These are phyloP conservation scores for Dendrocincla fuliginosa DNA, from an alignment of 2,797 vertebrate species.

Conservation along the genomic window DNA sequence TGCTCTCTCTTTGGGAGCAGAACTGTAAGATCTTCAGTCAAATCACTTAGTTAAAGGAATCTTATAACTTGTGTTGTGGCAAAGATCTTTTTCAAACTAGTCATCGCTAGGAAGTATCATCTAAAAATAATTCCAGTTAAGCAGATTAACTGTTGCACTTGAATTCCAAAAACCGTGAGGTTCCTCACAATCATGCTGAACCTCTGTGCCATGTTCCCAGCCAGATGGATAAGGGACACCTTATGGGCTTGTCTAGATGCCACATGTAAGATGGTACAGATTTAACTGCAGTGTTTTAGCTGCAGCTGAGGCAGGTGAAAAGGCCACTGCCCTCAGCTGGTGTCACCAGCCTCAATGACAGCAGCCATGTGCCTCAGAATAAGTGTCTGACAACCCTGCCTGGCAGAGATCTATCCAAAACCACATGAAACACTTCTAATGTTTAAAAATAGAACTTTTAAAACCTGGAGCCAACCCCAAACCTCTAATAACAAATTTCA, in stretches of 20 bases:
- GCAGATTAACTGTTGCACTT: not conserved
- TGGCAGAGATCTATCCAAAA: not conserved
- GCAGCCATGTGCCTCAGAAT: not conserved
- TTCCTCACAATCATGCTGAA: not conserved
- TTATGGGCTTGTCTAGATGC: not conserved
- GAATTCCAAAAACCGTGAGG: not conserved
- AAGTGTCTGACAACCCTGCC: not conserved
- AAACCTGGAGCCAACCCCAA: not conserved
- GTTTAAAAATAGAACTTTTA: not conserved
- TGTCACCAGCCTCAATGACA: not conserved
- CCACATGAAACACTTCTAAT: not conserved
- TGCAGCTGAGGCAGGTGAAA: constrained; percentile 35
- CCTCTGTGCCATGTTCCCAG: not conserved
- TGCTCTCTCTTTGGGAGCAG: not conserved
- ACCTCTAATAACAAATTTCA: not conserved
- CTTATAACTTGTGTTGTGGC: not conserved
- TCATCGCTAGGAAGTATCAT: not conserved
- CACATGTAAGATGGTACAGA: not conserved
- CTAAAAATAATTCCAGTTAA: not conserved
- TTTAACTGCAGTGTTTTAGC: not conserved
- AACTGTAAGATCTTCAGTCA: not conserved
- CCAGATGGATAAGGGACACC: not conserved
- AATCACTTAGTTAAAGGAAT: not conserved
- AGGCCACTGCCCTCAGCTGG: not conserved
- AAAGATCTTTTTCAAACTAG: not conserved